Percentiles rank a stretch among this genome's conserved stretches.
Conservation (phyloP, 2,797 vertebrate genomes). For the Dendrocincla tyrannina region DNA sequence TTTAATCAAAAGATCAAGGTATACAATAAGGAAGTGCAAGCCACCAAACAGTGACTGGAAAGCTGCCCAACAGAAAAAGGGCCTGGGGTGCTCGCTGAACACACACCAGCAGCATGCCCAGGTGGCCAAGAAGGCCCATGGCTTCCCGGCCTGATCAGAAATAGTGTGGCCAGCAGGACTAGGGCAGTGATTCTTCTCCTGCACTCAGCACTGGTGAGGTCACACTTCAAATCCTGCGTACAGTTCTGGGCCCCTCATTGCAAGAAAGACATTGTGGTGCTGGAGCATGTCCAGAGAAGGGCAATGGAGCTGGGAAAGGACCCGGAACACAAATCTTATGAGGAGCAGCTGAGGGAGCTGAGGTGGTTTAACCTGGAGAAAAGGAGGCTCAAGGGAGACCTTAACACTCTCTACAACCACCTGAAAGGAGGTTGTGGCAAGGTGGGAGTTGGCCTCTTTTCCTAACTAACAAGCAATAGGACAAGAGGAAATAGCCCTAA, state of each 20-base stretch:
- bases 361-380: not conserved
- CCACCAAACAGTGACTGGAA: not conserved
- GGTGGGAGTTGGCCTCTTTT: accelerated
- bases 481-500: not conserved
- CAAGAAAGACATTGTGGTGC: not conserved
- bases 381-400: not conserved
- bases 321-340: not conserved
- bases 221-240: accelerated
- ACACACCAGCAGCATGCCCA: not conserved
- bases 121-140: not conserved
- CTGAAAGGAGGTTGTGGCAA: not conserved
- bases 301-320: accelerated
- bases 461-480: not conserved
- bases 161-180: not conserved
- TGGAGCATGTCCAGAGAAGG: not conserved
- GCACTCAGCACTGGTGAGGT: accelerated
- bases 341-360: not conserved
- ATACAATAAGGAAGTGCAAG: not conserved
- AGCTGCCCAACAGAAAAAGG: not conserved
- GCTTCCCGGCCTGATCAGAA: not conserved
- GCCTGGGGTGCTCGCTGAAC: not conserved
- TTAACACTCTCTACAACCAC: not conserved
- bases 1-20: not conserved
- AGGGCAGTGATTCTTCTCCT: not conserved
- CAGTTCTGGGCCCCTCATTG: accelerated